Percentiles rank a stretch among this genome's conserved stretches.
These are phyloP conservation scores for Rachycentron canadum DNA, from an alignment of 2,797 vertebrate species.

Conservation along the genomic window DNA sequence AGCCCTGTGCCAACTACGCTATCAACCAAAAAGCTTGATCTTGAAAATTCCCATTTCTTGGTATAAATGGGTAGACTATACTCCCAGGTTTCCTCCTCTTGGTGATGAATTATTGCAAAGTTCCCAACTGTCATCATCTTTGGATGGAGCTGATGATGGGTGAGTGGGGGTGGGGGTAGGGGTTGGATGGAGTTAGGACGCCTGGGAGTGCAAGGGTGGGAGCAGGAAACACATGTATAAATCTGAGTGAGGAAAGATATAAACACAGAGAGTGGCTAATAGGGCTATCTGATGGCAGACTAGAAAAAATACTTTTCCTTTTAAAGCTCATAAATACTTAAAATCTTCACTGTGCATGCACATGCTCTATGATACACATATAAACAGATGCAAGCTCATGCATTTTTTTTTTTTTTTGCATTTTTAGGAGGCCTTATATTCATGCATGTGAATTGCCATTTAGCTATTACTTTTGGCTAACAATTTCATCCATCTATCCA, in stretches of 20 bases:
- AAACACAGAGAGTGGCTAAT: conserved; percentile 73
- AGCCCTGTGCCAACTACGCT: conserved; percentile 42
- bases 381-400: conserved; percentile 2
- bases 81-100: conserved; percentile 66
- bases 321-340: conserved; percentile 44
- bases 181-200: conserved; percentile 57
- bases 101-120: conserved; percentile 74
- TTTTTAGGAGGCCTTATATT: too few relatives aligned
- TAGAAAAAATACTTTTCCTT: conserved; percentile 53
- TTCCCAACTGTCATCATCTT: conserved; percentile 69
- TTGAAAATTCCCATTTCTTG: conserved; percentile 27
- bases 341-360: conserved; percentile 1
- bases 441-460: too few relatives aligned
- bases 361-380: neutral
- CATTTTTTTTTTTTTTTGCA: neutral
- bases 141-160: conserved; percentile 69
- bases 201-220: conserved; percentile 74
- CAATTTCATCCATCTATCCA: neutral
- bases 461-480: neutral
- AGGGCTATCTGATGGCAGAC: conserved; percentile 51
- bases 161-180: conserved; percentile 54
- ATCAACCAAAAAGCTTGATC: conserved; percentile 49
- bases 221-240: conserved; percentile 80
- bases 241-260: conserved; percentile 68
- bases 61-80: conserved; percentile 49